phyloP scores from a whole-genome alignment of 2,888 invertebrate species.

The Argynnis bischoffii region DNA sequence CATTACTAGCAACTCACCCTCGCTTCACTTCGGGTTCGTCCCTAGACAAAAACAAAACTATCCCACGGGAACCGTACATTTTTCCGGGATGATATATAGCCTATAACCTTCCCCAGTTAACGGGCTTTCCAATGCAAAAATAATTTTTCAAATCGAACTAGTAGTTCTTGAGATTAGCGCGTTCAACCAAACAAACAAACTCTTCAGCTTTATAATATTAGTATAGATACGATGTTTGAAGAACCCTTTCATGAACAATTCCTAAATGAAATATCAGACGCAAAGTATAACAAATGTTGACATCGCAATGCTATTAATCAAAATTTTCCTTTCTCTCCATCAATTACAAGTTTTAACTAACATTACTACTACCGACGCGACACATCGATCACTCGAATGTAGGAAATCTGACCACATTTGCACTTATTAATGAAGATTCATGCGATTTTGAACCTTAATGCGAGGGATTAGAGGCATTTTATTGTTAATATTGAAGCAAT shows the following conservation, averaged over 20 bases:
- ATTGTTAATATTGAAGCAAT: slow-evolving; percentile 30
- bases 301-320: slow-evolving; percentile 46
- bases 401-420: slow-evolving; percentile 43
- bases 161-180: too few relatives aligned
- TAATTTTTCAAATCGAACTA: too few relatives aligned
- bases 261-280: slow-evolving; percentile 5
- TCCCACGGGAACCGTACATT: too few relatives aligned
- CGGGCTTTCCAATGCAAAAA: too few relatives aligned
- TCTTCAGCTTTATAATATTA: too few relatives aligned
- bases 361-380: slow-evolving; percentile 49
- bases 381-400: slow-evolving; percentile 54
- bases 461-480: slow-evolving; percentile 30
- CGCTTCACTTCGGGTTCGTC: too few relatives aligned
- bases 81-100: too few relatives aligned
- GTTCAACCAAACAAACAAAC: too few relatives aligned
- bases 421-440: slow-evolving; percentile 36
- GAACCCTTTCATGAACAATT: neutral
- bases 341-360: slow-evolving; percentile 52
- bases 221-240: too few relatives aligned
- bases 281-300: slow-evolving; percentile 24
- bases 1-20: too few relatives aligned
- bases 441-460: slow-evolving; percentile 40
- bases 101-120: too few relatives aligned
- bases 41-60: too few relatives aligned
- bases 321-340: slow-evolving; percentile 49